phyloP scores from a whole-genome alignment of 2,888 invertebrate genomes.

The Caradrina kadenii region DNA sequence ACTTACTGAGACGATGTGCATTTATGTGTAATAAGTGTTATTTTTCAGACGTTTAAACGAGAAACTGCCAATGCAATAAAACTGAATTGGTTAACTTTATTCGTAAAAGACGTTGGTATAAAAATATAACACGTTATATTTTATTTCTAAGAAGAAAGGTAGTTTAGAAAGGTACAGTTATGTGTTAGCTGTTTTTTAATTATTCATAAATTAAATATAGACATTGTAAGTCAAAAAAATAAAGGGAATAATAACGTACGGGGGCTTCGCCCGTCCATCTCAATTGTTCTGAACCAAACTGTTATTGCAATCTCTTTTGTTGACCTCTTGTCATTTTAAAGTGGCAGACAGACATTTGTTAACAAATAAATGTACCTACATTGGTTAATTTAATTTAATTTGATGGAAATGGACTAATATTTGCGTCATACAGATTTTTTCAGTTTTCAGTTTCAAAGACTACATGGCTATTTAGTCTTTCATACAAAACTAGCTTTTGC shows the following conservation, averaged over 20 bases:
- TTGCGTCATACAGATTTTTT: slow-evolving; percentile 2
- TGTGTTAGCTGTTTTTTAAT: slow-evolving; percentile 10
- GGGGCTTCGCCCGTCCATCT: slow-evolving; percentile 65
- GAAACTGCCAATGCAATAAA: slow-evolving; percentile 60
- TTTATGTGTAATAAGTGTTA: slow-evolving; percentile 72
- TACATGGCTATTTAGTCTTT: too few relatives aligned
- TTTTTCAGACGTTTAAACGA: slow-evolving; percentile 64
- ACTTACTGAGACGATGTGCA: slow-evolving; percentile 73
- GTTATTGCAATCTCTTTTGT: slow-evolving; percentile 37
- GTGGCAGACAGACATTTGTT: slow-evolving; percentile 22
- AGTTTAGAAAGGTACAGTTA: slow-evolving; percentile 24
- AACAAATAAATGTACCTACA: slow-evolving; percentile 10
- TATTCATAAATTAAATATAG: not conserved
- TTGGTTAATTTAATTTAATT: slow-evolving; percentile 21
- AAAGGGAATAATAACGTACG: slow-evolving; percentile 52
- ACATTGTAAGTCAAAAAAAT: not conserved
- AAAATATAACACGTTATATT: slow-evolving; percentile 31
- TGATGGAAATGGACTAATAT: not conserved
- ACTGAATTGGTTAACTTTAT: slow-evolving; percentile 42
- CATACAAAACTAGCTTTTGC: too few relatives aligned
- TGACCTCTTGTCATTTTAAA: slow-evolving; percentile 64
- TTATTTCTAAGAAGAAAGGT: slow-evolving; percentile 9
- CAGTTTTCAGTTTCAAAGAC: not conserved
- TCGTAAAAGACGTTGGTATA: slow-evolving; percentile 23
- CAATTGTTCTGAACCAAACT: slow-evolving; percentile 61